These are phyloP conservation scores for Rattus rattus DNA, from an alignment of 2,113 vertebrate species.

Conservation along the genomic window DNA sequence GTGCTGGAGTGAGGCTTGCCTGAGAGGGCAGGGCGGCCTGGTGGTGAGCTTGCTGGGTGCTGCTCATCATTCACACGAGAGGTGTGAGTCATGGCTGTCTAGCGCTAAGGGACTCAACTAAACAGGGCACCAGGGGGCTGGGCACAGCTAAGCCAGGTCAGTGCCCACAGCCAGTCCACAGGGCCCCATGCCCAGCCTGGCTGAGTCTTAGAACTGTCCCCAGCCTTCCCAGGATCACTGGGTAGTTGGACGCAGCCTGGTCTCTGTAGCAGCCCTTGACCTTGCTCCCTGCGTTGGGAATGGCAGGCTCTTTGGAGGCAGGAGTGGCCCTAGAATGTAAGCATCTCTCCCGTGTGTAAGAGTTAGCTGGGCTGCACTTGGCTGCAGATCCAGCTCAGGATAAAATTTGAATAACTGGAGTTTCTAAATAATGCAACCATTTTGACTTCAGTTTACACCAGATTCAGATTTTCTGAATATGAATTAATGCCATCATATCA, in stretches of 20 bases:
- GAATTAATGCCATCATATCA: background rate
- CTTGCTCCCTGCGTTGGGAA: too few species aligned
- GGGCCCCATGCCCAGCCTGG: background rate
- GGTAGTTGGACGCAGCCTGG: background rate
- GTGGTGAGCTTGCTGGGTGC: background rate
- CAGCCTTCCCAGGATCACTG: background rate
- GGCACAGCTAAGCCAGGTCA: background rate
- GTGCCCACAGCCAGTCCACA: accelerated
- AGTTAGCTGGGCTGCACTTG: background rate
- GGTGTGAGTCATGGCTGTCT: accelerated
- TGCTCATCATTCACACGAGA: background rate
- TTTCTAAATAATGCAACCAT: background rate
- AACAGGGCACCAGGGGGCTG: accelerated
- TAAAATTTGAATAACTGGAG: background rate
- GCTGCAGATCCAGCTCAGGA: background rate
- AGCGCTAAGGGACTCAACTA: accelerated
- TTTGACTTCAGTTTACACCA: background rate
- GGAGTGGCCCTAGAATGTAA: background rate
- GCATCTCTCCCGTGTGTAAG: background rate
- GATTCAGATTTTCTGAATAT: background rate
- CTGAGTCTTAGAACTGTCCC: too few species aligned
- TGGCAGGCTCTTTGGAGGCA: background rate
- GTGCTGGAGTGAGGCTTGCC: accelerated
- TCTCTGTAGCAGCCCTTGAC: background rate
- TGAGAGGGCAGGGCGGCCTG: background rate